Evolutionary conservation across 2,797 vertebrate genomes (phyloP).

Genomic region (Echeneis naucrates): DNA sequence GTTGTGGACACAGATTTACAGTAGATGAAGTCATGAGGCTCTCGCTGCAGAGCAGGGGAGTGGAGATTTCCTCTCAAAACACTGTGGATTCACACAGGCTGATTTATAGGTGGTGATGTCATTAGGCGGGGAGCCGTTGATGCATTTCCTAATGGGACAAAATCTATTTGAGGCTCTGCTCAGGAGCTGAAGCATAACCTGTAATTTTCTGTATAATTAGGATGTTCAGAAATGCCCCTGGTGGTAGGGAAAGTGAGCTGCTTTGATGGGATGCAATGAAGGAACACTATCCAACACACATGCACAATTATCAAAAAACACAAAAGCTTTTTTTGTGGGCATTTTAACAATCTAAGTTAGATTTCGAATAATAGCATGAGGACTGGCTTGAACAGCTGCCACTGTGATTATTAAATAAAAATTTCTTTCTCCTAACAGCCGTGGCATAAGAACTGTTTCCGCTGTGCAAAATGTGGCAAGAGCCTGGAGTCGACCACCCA

Average conservation of each 20-base stretch:
- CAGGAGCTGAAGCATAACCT: slow-evolving; percentile 13
- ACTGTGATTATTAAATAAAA: not conserved
- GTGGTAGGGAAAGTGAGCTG: slow-evolving; percentile 3
- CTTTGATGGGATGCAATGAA: slow-evolving; percentile 32
- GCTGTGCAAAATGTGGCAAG: slow-evolving; percentile 96
- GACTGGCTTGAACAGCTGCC: not conserved
- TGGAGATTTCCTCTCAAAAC: slow-evolving; percentile 6
- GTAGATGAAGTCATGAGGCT: slow-evolving; percentile 30
- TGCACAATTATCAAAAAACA: slow-evolving; percentile 12
- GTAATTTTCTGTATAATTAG: slow-evolving; percentile 34
- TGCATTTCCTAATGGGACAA: slow-evolving; percentile 35
- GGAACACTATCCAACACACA: not conserved
- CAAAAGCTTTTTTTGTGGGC: not conserved
- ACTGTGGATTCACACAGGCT: slow-evolving; percentile 23
- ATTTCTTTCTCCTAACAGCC: slow-evolving; percentile 79
- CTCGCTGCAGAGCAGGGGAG: not conserved
- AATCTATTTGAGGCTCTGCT: slow-evolving; percentile 10
- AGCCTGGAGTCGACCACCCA: slow-evolving; percentile 95
- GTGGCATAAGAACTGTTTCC: slow-evolving; percentile 97
- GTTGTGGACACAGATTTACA: slow-evolving; percentile 19
- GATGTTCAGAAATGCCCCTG: not conserved
- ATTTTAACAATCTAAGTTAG: not conserved
- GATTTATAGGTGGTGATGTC: slow-evolving; percentile 53
- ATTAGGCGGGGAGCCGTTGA: slow-evolving; percentile 25
- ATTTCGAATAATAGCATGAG: not conserved